A percentile compares a stretch with the other conserved stretches of the same genome.
Conservation (phyloP, 1,140 invertebrate species). For the Saccostrea cuccullata region DNA sequence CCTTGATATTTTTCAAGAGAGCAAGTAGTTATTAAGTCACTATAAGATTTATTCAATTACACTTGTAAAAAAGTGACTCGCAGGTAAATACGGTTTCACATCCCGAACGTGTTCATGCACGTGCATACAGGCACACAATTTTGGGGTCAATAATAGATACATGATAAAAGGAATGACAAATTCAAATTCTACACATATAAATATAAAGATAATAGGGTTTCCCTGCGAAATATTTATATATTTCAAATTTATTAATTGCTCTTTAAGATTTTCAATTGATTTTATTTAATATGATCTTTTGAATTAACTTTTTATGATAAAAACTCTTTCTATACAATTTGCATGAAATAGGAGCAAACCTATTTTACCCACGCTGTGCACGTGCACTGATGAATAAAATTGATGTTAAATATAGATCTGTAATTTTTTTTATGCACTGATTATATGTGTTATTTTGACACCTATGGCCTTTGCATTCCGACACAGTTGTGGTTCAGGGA, state of each 20-base stretch:
- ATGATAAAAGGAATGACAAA: neutral
- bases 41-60: neutral
- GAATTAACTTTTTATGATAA: neutral
- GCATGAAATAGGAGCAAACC: too few species aligned
- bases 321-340: neutral
- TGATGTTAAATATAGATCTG: neutral
- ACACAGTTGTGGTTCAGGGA: neutral
- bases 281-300: neutral
- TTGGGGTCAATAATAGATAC: neutral
- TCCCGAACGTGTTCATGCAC: neutral
- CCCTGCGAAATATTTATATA: too few species aligned
- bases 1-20: neutral
- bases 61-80: neutral
- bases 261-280: too few species aligned
- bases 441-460: neutral
- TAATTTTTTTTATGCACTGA: neutral
- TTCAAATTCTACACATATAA: neutral
- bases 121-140: neutral
- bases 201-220: neutral
- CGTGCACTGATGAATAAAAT: neutral
- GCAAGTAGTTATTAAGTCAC: neutral
- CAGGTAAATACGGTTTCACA: neutral
- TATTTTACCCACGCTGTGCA: neutral
- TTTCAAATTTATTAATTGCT: too few species aligned
- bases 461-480: neutral